These are phyloP conservation scores for Drosophila nr. medialis DNA, from an alignment of 2,888 invertebrate genomes.

Conservation along the genomic window DNA sequence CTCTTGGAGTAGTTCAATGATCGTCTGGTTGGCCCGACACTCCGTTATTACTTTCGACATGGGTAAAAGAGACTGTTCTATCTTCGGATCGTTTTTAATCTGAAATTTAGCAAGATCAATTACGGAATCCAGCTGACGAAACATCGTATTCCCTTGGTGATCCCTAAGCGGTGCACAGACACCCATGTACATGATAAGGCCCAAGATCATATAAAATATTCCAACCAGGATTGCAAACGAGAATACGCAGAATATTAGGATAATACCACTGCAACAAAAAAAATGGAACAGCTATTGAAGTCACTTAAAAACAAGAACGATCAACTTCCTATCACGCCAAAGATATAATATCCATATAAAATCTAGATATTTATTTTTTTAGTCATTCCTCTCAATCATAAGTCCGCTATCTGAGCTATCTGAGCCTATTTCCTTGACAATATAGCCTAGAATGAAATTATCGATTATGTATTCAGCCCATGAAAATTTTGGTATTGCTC, in stretches of 20 bases:
- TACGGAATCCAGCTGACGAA: conserved; percentile 87
- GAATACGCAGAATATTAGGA: conserved; percentile 91
- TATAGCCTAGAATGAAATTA: conserved; percentile 68
- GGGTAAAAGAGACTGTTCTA: conserved; percentile 64
- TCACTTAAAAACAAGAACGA: too few relatives aligned
- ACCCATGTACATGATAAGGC: conserved; percentile 89
- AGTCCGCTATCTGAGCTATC: conserved; percentile 71
- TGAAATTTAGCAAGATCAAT: conserved; percentile 86
- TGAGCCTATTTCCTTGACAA: conserved; percentile 67
- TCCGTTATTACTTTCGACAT: conserved; percentile 86
- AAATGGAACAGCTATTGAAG: too few relatives aligned
- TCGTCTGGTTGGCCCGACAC: conserved; percentile 90
- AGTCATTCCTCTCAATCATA: conserved; percentile 83
- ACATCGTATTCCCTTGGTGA: conserved; percentile 88
- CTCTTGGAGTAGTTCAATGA: conserved; percentile 87
- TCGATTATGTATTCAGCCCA: background rate
- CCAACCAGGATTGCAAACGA: conserved; percentile 89
- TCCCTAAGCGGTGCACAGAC: conserved; percentile 91
- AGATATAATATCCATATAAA: background rate
- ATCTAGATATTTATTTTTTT: background rate
- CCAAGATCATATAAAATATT: conserved; percentile 89
- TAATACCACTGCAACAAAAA: conserved; percentile 87
- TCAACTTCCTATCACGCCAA: background rate
- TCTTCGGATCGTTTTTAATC: conserved; percentile 58
- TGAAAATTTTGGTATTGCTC: background rate